Conservation (phyloP, 2,888 invertebrate species). For the Rutpela maculata region DNA sequence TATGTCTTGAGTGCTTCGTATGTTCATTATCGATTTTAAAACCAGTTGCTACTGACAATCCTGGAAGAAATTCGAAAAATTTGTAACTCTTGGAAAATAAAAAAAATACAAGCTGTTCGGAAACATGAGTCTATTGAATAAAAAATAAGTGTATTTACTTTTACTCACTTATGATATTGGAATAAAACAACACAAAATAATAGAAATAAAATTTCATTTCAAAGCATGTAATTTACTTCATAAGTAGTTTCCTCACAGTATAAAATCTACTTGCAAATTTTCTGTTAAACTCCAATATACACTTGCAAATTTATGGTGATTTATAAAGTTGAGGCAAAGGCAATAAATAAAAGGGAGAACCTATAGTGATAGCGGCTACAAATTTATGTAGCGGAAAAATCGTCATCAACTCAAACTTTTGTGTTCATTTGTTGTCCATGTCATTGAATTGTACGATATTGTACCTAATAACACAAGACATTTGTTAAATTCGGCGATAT, state of each 20-base stretch:
- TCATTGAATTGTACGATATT: neutral
- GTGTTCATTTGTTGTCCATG: neutral
- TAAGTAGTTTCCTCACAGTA: neutral
- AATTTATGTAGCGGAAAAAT: constrained; percentile 3
- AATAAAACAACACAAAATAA: too few relatives aligned
- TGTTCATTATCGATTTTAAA: too few relatives aligned
- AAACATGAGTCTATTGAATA: too few relatives aligned
- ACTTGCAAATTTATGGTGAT: neutral
- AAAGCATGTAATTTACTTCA: too few relatives aligned
- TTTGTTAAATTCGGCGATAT: neutral
- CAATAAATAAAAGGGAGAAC: neutral
- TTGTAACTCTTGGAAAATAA: too few relatives aligned
- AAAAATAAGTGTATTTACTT: too few relatives aligned
- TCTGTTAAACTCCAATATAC: neutral
- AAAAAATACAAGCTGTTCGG: too few relatives aligned
- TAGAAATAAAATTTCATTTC: too few relatives aligned
- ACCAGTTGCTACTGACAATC: too few relatives aligned
- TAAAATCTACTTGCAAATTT: neutral
- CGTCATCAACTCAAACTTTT: neutral
- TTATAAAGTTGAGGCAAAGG: neutral
- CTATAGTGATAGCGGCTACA: neutral
- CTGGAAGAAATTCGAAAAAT: too few relatives aligned
- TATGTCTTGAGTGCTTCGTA: too few relatives aligned
- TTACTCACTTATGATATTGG: too few relatives aligned
- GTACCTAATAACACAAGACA: neutral